Conservation (phyloP, 2,888 invertebrate genomes). For the Rhorus exstirpatorius region DNA sequence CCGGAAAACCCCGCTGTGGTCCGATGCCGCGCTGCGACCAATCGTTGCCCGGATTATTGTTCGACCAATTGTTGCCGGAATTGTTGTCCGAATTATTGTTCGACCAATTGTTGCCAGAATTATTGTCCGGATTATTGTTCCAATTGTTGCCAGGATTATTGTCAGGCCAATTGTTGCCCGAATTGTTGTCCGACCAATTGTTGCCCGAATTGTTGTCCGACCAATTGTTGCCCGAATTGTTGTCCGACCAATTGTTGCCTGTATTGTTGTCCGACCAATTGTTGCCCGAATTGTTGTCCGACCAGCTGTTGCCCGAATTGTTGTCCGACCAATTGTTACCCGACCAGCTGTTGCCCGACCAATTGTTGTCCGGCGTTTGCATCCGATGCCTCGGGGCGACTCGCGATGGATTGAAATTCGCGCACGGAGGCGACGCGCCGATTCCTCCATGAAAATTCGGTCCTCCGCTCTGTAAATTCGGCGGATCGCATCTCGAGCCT, state of each 20-base stretch:
- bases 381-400: conserved; percentile 60
- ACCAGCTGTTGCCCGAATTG: conserved; percentile 36
- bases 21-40: conserved; percentile 17
- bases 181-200: conserved; percentile 8
- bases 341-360: conserved; percentile 9
- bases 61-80: conserved; percentile 7
- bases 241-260: background rate
- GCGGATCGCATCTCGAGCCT: background rate
- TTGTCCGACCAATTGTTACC: conserved; percentile 2
- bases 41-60: conserved; percentile 14
- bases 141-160: conserved; percentile 3
- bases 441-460: conserved; percentile 3
- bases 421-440: background rate
- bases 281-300: background rate
- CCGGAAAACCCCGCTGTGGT: conserved; percentile 8
- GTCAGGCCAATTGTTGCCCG: conserved; percentile 30
- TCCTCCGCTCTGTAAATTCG: conserved; percentile 8
- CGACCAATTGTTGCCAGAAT: too few relatives aligned
- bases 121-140: background rate
- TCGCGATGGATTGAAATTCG: conserved; percentile 67
- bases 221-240: conserved; percentile 9
- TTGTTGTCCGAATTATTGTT: conserved; percentile 8
- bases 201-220: conserved; percentile 14
- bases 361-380: conserved; percentile 38
- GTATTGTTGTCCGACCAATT: background rate